These are phyloP conservation scores for Hycleus cichorii DNA, from an alignment of 1,140 invertebrate genomes.

Conservation along the genomic window DNA sequence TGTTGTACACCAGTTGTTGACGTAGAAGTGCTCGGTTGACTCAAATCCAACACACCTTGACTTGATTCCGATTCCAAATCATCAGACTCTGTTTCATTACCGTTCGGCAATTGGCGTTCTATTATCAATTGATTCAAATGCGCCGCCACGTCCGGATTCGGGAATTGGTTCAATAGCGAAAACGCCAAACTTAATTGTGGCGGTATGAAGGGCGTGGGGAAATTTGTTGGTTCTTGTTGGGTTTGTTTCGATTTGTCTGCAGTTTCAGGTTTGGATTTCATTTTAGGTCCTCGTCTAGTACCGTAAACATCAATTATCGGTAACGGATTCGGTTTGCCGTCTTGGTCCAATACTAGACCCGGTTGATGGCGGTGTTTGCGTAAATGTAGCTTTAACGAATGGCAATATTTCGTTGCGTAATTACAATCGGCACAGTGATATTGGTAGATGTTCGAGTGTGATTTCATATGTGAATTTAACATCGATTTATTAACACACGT, in stretches of 20 bases:
- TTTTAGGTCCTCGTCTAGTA: constrained; percentile 74
- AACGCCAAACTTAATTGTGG: neutral
- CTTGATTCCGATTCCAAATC: constrained; percentile 22
- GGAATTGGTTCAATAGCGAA: constrained; percentile 9
- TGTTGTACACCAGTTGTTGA: constrained; percentile 33
- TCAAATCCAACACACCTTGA: constrained; percentile 50
- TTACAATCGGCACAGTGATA: constrained; percentile 90
- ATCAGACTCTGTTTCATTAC: constrained; percentile 28
- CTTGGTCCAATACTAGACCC: constrained; percentile 76
- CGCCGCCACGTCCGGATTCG: constrained; percentile 29
- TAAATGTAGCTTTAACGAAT: constrained; percentile 93
- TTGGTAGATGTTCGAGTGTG: constrained; percentile 94
- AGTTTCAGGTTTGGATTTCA: constrained; percentile 42
- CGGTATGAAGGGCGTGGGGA: constrained; percentile 32
- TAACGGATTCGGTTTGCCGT: constrained; percentile 77
- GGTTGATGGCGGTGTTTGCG: constrained; percentile 86
- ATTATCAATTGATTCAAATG: constrained; percentile 35
- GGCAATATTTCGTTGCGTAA: constrained; percentile 98
- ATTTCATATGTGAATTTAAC: constrained; percentile 98
- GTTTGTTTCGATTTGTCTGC: constrained; percentile 8
- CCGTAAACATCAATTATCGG: constrained; percentile 88
- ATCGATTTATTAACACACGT: constrained; percentile 98
- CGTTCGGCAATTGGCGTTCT: constrained; percentile 5
- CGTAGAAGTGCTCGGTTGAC: constrained; percentile 35
- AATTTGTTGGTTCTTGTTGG: constrained; percentile 16